Evolutionary conservation across 2,113 vertebrate species (phyloP), one percentile per base, ranked within the genome.

Genomic region (Recurvirostra avosetta): DNA sequence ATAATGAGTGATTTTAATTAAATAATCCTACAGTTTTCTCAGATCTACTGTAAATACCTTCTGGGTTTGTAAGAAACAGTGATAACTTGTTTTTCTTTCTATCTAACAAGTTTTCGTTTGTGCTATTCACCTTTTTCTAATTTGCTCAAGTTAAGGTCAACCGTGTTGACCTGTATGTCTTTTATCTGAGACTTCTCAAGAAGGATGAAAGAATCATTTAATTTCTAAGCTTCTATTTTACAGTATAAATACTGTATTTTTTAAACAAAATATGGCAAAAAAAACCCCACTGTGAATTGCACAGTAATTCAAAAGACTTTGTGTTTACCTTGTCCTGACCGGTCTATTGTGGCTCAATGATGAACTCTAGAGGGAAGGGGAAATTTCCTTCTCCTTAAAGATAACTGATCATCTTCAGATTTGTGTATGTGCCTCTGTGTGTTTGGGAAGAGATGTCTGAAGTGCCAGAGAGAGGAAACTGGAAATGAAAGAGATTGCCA

Each of bases 81-180:
- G 66, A 87, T 95, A 94, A 77, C 29, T 96, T 97, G 47, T 26
- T 95, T 97, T 88, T 94, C 17, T 89, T 91, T 50, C 40, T 85
- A 82, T 96, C 97, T 96, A 97, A 91, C 15, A 43, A 94, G 65
- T 94, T 97, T 97, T 96, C 74, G 77, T 97, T 96, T 96, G 73
- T 95, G 59, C 49, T 90, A 83, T 90, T 65, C 68, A 73, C 77
- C 81, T 96, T 95, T 89, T 50, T 86, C 29, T 95, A 86, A 94
- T 71, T 77, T 93, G 52, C 13, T 95, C 36, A 77, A 82, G 55
- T 56, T 63, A 50, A 92, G 59, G 81, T 96, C 56, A 68, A 6
- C 25, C 90, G 7, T 72, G 15, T 55, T 94, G 75, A 94, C 61
- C 83, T 81, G n/a, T 21, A n/a, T 52, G 36, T 68, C n/a, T 94